Percentiles rank a stretch among this genome's conserved stretches.
phyloP scores from a whole-genome alignment of 1,140 invertebrate genomes.

The Potamilus streckersoni region DNA sequence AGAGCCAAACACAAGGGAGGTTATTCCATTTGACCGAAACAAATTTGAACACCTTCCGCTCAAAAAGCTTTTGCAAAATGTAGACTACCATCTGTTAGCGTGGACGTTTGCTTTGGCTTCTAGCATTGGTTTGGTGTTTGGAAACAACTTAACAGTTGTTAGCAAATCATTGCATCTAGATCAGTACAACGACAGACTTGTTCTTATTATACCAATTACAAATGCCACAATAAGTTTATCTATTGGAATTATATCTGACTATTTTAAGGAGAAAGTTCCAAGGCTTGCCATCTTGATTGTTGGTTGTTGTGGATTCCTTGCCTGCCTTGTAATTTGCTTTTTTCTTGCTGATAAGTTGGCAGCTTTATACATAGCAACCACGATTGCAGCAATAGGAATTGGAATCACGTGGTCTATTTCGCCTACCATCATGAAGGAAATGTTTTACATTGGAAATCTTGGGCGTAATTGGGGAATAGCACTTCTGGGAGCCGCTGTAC shows the following conservation, averaged over 20 bases:
- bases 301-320: slow-evolving; percentile 3
- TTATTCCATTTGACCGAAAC: neutral
- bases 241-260: slow-evolving; percentile 33
- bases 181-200: slow-evolving; percentile 19
- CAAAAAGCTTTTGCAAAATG: neutral
- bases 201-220: slow-evolving; percentile 25
- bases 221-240: slow-evolving; percentile 28
- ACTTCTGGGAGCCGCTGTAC: slow-evolving; percentile 6
- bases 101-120: slow-evolving; percentile 36
- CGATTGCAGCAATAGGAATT: slow-evolving; percentile 18
- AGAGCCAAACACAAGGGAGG: neutral
- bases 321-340: slow-evolving; percentile 20
- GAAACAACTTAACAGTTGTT: slow-evolving; percentile 31
- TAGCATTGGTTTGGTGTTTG: slow-evolving; percentile 27
- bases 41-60: neutral
- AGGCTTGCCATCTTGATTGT: slow-evolving; percentile 33
- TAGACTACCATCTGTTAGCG: slow-evolving; percentile 5
- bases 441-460: slow-evolving; percentile 24
- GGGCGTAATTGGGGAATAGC: slow-evolving; percentile 31
- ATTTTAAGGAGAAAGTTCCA: slow-evolving; percentile 33
- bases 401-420: slow-evolving; percentile 22
- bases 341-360: slow-evolving; percentile 6
- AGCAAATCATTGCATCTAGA: slow-evolving; percentile 26
- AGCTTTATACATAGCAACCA: slow-evolving; percentile 14
- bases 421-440: slow-evolving; percentile 29